Base-by-base conservation (phyloP, 2,113 vertebrate species). In the Sylvietta virens region DNA sequence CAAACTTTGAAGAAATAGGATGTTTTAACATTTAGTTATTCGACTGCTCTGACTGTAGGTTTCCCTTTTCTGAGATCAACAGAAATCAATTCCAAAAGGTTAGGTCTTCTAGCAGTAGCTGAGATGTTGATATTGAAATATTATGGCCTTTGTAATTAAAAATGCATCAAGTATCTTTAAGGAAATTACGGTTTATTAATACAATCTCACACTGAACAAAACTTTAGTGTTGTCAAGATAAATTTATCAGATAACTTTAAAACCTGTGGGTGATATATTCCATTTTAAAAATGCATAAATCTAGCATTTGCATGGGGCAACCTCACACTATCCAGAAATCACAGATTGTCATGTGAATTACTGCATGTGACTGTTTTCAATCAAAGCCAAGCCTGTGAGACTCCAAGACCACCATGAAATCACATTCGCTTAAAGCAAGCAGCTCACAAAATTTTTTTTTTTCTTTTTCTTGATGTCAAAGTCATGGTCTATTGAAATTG, bases 21-120 rank as follows among this genome's bases (percentile, higher is more conserved):
- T 71, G 61, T 92, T 95, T 92, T 88, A 94, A 65, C 76, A 85
- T 88, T 83, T 74, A 81, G 81, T 87, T 96, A 87, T 96, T 93
- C 20, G 21, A 40, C 54, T 85, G 23, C 37, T 88, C 35, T 88
- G 78, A 42, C 83, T 77, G 51, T 78, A 95, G 69, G 51, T 88
- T 94, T 96, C 39, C 22, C 80, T 84, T 74, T 28, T 77, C 88
- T 90, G 83, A 93, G 79, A 86, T 61, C 69, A 95, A 58, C 61
- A 86, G 40, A 86, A 92, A 91, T 95, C 35, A 86, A 56, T 91
- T 94, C 61, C 33, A 92, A 89, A 96, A 72, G n/a, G 65, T 80
- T 50, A 77, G 65, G 24, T 85, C 66, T 84, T 79, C 56, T 51
- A 91, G 60, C 37, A 54, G 22, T 57, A 61, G 50, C 31, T 1